Base-by-base conservation (phyloP, 2,113 vertebrate genomes). In the Upupa epops region DNA sequence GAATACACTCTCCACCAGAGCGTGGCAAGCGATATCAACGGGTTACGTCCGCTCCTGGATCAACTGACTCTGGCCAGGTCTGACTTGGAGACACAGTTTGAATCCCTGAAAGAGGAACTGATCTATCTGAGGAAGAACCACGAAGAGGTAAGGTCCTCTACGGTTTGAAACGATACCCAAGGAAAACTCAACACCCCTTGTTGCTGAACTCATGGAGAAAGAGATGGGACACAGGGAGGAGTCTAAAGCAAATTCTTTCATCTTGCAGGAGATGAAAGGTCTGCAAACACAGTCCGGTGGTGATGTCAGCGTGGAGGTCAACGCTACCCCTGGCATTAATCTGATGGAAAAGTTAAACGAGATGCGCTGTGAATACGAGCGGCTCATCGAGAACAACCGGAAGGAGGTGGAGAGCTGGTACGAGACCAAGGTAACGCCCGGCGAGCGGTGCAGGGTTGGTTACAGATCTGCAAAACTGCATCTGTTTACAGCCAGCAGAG, bases 91-190 rank as follows among this genome's bases (percentile, higher is more conserved):
- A 76, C 81, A 14, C 96, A 98, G 91, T 96, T 95, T 87, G 99
- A 99, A 86, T 63, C 97, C 55, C 97, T 99, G 54, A 99, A 98
- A 95, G 99, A 99, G 95, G 99, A 99, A 93, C 87, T 99, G 70
- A 96, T 99, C 81, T 98, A 95, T 71, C 98, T 99, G 31, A 99
- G 97, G 98, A 99, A 98, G 97, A 99, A 99, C 96, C 99, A 99
- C 0, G 98, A 98, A 54, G 98, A 98, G 87, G 99, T 99, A 94
- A 97, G 96, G 81, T 75, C 40, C n/a, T 64, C 52, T 48, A 24
- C 6, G 15, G 61, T 83, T 78, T 14, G 29, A 75, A 58, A 61
- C 20, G 59, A 5, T 29, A 76, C 36, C 24, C 52, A 63, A 71
- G 1, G 6, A 58, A 45, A 83, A 24, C 40, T 24, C 40, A 52